Base-by-base conservation (phyloP, 2,113 vertebrate genomes). In the Syngnathus floridae region DNA sequence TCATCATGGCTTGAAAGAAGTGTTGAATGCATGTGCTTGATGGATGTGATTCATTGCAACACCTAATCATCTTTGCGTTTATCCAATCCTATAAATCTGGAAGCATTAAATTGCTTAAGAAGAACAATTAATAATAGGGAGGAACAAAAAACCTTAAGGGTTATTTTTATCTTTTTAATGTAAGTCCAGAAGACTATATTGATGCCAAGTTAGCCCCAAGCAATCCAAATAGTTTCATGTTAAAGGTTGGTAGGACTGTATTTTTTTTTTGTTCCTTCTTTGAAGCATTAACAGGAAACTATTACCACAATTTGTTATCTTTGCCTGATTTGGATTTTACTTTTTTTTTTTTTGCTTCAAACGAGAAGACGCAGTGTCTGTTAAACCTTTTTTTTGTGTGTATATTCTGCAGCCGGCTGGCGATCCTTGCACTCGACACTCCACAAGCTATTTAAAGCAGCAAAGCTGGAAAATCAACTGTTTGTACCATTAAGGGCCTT, bases 401-500 rank as follows among this genome's bases (percentile, higher is more conserved):
- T 21, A 52, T 52, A 70, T 67, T 69, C 46, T 46, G 38, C 10
- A 56, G 57, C 43, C 58, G 57, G 56, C 65, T 54, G 16, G 43
- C 46, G 22, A 63, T 73, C 62, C 69, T 69, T 60, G 66, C 35
- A 37, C 54, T 26, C 1, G 14, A 22, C 36, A 26, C 69, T 74
- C 22, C 5, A 61, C 52, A 63, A 72, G 66, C 72, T 76, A 79
- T 78, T 70, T 67, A 62, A 73, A 84, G 85, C 69, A 38, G 76
- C 61, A 81, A 82, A 84, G 75, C 87, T 81, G 80, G 83, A 82
- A 88, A 84, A 82, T 87, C 84, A 71, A 83, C 83, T 81, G 59
- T 67, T 72, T 65, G 75, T 62, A 57, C 67, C 71, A 73, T 73
- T 51, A 70, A 64, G 69, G 64, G 66, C 66, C 62, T 26, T 17